Evolutionary conservation across 1,140 invertebrate species (phyloP).

Genomic region (Drosophila mauritiana): DNA sequence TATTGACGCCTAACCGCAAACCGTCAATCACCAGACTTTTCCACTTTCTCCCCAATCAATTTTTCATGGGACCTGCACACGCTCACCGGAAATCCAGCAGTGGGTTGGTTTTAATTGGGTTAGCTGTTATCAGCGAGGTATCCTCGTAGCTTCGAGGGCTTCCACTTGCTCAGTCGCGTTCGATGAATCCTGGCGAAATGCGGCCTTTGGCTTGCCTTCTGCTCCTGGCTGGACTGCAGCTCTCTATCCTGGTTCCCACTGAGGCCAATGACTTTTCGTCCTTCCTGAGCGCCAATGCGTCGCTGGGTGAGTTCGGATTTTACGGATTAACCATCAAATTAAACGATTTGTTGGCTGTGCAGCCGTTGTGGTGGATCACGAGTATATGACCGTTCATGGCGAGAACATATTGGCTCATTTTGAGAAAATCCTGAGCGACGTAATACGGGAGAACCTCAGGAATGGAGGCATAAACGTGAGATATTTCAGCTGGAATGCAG

Average conservation of each 20-base stretch:
- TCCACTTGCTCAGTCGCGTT: conserved; percentile 55
- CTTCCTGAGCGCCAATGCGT: conserved; percentile 88
- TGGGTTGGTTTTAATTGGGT: conserved; percentile 59
- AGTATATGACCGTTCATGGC: conserved; percentile 87
- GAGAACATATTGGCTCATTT: conserved; percentile 86
- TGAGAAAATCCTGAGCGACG: conserved; percentile 87
- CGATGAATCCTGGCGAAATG: conserved; percentile 45
- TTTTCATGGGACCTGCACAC: conserved; percentile 55
- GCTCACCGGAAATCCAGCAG: conserved; percentile 10
- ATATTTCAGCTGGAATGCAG: conserved; percentile 87
- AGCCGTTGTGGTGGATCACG: conserved; percentile 88
- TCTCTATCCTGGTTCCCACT: conserved; percentile 8
- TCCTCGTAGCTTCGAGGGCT: conserved; percentile 12
- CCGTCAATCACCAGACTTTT: conserved; percentile 67
- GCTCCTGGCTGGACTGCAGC: conserved; percentile 30
- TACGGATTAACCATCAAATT: neutral
- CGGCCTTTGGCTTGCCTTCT: conserved; percentile 32
- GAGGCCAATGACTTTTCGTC: conserved; percentile 88
- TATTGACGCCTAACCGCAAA: conserved; percentile 73
- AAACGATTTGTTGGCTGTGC: neutral
- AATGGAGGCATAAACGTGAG: conserved; percentile 87
- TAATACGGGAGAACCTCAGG: conserved; percentile 87
- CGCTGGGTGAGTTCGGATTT: conserved; percentile 86
- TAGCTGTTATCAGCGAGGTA: conserved; percentile 46
- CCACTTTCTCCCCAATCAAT: conserved; percentile 50